Evolutionary conservation across 1,140 invertebrate genomes (phyloP).

Genomic region (Panagrolaimus sp.): DNA sequence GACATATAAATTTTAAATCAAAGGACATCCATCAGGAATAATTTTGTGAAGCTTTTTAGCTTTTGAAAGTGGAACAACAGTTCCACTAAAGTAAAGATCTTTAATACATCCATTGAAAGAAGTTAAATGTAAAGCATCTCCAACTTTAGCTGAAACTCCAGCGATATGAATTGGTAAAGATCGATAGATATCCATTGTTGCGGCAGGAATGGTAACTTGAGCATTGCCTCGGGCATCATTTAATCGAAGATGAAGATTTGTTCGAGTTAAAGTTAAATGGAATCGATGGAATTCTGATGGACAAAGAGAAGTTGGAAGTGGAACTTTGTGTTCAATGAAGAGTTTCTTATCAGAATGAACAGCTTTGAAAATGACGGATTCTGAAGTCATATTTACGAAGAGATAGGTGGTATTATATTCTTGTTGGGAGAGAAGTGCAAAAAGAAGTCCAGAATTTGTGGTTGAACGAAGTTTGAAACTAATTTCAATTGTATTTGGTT

Average conservation of each 20-base stretch:
- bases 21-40: slow-evolving; percentile 38
- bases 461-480: slow-evolving; percentile 16
- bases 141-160: slow-evolving; percentile 32
- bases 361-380: slow-evolving; percentile 34
- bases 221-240: slow-evolving; percentile 24
- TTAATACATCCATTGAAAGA: slow-evolving; percentile 40
- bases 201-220: slow-evolving; percentile 4
- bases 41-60: slow-evolving; percentile 41
- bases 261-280: slow-evolving; percentile 14
- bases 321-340: slow-evolving; percentile 26
- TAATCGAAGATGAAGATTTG: slow-evolving; percentile 20
- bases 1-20: no score
- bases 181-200: slow-evolving; percentile 31
- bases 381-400: slow-evolving; percentile 30
- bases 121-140: slow-evolving; percentile 13
- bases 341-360: slow-evolving; percentile 28
- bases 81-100: slow-evolving; percentile 27
- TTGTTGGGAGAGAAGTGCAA: slow-evolving; percentile 18
- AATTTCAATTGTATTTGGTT: slow-evolving; percentile 25
- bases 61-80: slow-evolving; percentile 22
- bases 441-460: background rate
- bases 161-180: slow-evolving; percentile 37
- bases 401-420: slow-evolving; percentile 25
- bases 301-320: slow-evolving; percentile 23
- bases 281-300: slow-evolving; percentile 39